Evolutionary conservation across 2,797 vertebrate species (phyloP), one percentile per base, ranked within the genome.

Genomic region (Steatocranus sp.): DNA sequence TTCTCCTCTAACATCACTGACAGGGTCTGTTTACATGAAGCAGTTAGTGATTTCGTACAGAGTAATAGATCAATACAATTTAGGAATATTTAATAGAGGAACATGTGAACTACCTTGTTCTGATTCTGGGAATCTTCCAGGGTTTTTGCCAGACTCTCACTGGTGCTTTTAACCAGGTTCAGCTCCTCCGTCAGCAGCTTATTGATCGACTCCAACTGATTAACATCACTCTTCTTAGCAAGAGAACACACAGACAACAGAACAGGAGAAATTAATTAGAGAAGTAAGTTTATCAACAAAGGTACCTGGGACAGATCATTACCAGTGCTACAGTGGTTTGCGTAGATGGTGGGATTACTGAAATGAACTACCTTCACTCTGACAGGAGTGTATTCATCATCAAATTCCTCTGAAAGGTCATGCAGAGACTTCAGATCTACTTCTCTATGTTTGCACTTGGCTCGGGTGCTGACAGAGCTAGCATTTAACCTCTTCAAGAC

Each of bases 1-100:
- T 90, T 97, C 84, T 97, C 97, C 78, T 97, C 96, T 25, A 99
- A 92, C 80, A 96, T 96, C 68, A 95, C 95, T 79, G 96, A 96
- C 86, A 99, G 93, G 23, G 70, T 92, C 97, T 99, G 95, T 94
- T 84, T 2, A 95, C 81, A 96, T 5, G 75, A 75, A 70, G 20
- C 32, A 30, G 11, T 7, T 1, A 17, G 9, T 11, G 0, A 56
- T 30, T 2, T 83, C 17, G 76, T 8, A 50, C 9, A 82, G 74
- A 61, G 5, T 17, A 76, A 78, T 2, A 1, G 56, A 20, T 78
- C 10, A 61, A 6, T 54, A 14, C 2, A 51, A 51, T 51, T 34
- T 1, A 68, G 46, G 75, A 51, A 25, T 17, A 49, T 75, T 27
- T n/a, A 20, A 23, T 6, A 32, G 8, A 81, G 23, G 7, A 32